A percentile compares a stretch with the other conserved stretches of the same genome.
Evolutionary conservation across 1,140 invertebrate genomes (phyloP).

Genomic region (Leptinotarsa texana): DNA sequence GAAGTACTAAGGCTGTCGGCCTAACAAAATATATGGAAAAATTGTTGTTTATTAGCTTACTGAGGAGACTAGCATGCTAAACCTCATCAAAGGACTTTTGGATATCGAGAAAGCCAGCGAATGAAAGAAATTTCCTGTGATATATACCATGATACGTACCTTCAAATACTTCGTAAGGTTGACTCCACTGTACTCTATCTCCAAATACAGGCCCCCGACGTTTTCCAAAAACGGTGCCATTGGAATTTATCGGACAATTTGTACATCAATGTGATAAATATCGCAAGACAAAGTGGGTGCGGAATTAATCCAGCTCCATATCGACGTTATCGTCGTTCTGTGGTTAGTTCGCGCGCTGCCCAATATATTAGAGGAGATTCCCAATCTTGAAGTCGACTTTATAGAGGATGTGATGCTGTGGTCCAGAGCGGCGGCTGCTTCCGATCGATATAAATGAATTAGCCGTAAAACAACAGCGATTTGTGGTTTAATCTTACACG

Average conservation of each 20-base stretch:
- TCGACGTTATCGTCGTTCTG: constrained; percentile 23
- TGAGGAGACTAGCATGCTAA: neutral
- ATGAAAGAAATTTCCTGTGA: too few relatives aligned
- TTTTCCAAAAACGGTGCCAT: neutral
- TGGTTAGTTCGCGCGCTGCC: constrained; percentile 5
- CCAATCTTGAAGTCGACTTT: constrained; percentile 32
- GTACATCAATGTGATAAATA: constrained; percentile 25
- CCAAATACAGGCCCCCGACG: neutral
- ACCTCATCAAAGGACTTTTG: too few relatives aligned
- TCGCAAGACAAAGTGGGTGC: constrained; percentile 9
- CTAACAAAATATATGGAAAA: too few relatives aligned
- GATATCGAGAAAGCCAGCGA: too few relatives aligned
- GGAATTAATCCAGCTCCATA: constrained; percentile 25
- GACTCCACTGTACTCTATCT: too few relatives aligned
- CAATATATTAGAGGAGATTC: constrained; percentile 21
- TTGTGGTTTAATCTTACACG: constrained; percentile 56
- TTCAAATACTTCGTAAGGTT: too few relatives aligned
- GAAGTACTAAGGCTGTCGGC: too few relatives aligned
- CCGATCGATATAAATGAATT: constrained; percentile 55
- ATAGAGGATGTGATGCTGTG: constrained; percentile 42
- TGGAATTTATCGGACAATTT: constrained; percentile 3
- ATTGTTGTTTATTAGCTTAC: too few relatives aligned
- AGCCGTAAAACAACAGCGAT: constrained; percentile 55
- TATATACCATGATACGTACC: too few relatives aligned
- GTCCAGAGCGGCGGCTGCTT: constrained; percentile 33